A percentile compares a stretch with the other conserved stretches of the same genome.
phyloP scores from a whole-genome alignment of 2,797 vertebrate species.

The Meriones psammophilus region DNA sequence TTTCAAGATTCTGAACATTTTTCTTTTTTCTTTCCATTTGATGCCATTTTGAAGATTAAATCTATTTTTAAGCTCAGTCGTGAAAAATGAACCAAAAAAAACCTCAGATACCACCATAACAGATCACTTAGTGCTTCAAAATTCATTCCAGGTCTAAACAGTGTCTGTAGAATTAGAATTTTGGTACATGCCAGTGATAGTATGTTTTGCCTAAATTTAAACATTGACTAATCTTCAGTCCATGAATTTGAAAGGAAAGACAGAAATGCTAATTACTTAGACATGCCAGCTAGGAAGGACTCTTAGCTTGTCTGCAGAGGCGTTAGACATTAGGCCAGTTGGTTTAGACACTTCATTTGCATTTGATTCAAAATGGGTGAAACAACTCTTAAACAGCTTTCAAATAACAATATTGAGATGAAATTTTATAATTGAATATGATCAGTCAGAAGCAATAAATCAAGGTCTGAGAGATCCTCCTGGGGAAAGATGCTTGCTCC shows the following conservation, averaged over 20 bases:
- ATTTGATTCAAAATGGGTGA: conserved; percentile 55
- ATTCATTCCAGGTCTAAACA: conserved; percentile 6
- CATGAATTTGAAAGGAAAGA: conserved; percentile 49
- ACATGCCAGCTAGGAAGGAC: neutral
- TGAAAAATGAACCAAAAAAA: conserved; percentile 49
- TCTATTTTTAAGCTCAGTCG: conserved; percentile 11
- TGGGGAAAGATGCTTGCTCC: neutral
- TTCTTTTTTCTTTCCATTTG: neutral
- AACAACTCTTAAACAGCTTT: conserved; percentile 41
- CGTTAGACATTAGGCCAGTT: conserved; percentile 43
- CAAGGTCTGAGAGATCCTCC: neutral
- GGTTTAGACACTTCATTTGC: conserved; percentile 46
- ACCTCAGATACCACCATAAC: neutral
- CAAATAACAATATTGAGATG: conserved; percentile 53
- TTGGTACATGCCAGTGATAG: neutral
- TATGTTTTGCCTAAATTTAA: conserved; percentile 30
- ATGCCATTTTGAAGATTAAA: conserved; percentile 53
- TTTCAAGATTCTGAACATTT: neutral
- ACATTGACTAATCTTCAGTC: conserved; percentile 43
- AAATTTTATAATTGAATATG: conserved; percentile 42
- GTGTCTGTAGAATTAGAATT: conserved; percentile 14
- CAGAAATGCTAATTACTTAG: conserved; percentile 3
- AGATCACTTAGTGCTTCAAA: neutral
- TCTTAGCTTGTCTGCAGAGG: conserved; percentile 38
- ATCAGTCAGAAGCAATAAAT: neutral